Evolutionary conservation across 1,140 invertebrate genomes (phyloP).

Genomic region (Oryctes rhinoceros): DNA sequence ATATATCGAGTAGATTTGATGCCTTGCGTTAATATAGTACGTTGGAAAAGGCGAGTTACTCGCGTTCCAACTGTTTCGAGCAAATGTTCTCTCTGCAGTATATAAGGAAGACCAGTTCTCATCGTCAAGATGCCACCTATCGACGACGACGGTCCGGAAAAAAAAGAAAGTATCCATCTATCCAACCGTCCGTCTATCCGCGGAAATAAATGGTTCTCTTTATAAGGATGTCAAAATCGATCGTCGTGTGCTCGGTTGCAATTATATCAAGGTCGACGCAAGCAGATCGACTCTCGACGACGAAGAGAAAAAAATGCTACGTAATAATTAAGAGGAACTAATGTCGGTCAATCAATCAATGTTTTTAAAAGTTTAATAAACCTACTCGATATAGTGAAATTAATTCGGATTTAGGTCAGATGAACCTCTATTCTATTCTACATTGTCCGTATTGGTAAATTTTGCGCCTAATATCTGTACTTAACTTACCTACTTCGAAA

Average conservation of each 20-base stretch:
- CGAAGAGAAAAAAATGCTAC: not conserved
- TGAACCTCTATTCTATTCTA: no score
- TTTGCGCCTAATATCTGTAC: no score
- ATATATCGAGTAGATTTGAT: no score
- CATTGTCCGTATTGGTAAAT: no score
- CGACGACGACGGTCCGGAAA: not conserved
- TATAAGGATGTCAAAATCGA: constrained; percentile 36
- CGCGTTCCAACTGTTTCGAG: no score
- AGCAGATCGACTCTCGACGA: not conserved
- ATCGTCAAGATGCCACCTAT: not conserved
- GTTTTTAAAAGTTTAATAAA: constrained; percentile 30
- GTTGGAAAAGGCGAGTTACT: no score
- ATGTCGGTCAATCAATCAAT: constrained; percentile 37
- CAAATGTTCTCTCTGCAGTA: no score
- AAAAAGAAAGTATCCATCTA: constrained; percentile 27
- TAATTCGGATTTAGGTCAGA: constrained; percentile 22
- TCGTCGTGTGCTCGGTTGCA: constrained; percentile 11
- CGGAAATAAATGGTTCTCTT: constrained; percentile 27
- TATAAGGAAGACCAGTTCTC: no score
- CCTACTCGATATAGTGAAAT: constrained; percentile 12
- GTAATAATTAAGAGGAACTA: constrained; percentile 20
- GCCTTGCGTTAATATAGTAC: no score
- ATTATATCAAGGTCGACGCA: constrained; percentile 25
- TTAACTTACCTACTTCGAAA: no score
- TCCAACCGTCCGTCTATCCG: not conserved